A percentile compares a stretch with the other conserved stretches of the same genome.
These are phyloP conservation scores for Nannoperca australis DNA, from an alignment of 2,797 vertebrate genomes.

Conservation along the genomic window DNA sequence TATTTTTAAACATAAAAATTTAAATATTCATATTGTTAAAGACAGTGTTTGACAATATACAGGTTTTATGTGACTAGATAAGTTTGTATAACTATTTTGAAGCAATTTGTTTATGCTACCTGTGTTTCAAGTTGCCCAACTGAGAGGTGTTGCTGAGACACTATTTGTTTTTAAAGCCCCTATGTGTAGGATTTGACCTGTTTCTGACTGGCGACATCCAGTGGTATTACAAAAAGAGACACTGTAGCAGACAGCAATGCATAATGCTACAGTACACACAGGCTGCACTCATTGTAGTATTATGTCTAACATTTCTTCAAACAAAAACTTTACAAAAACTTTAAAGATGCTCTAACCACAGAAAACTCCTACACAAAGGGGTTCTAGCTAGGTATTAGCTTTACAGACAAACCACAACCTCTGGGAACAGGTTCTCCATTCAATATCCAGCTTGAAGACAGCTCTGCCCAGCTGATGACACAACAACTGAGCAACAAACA, in stretches of 20 bases:
- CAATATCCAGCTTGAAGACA: conserved; percentile 24
- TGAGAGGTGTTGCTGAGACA: conserved; percentile 12
- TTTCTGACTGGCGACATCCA: neutral
- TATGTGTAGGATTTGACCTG: neutral
- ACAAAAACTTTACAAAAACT: conserved; percentile 1
- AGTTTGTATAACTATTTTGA: neutral
- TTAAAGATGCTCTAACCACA: neutral
- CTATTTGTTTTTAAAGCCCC: neutral
- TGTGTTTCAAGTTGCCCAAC: conserved; percentile 4
- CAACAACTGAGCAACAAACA: conserved; percentile 20
- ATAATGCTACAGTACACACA: neutral
- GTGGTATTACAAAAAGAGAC: neutral
- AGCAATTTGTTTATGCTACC: neutral
- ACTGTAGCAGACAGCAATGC: neutral
- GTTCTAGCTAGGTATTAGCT: neutral
- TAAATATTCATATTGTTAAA: neutral
- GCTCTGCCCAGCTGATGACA: conserved; percentile 17
- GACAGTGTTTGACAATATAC: neutral
- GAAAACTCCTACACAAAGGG: neutral
- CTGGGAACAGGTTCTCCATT: conserved; percentile 1
- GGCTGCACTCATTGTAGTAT: neutral
- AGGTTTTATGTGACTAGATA: neutral
- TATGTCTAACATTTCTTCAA: neutral
- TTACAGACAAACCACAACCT: conserved; percentile 15
- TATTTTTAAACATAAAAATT: neutral